Base-by-base conservation (phyloP, 2,888 invertebrate genomes). In the Adineta ricciae region DNA sequence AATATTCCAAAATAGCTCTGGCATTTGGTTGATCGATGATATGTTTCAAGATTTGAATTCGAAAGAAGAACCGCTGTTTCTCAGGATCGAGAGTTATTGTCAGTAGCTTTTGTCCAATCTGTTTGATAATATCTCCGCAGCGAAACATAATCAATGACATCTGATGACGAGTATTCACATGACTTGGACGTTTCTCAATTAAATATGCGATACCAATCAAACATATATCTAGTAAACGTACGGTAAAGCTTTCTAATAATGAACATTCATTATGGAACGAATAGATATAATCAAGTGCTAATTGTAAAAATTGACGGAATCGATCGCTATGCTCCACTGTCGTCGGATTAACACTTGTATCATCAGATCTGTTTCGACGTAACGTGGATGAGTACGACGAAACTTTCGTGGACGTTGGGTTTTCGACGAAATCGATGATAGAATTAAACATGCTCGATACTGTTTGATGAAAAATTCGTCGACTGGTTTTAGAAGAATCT, bases 261-360 rank as follows among this genome's bases (percentile, higher is more conserved):
- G 78, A 78, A 41, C 41, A 38, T 38, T 38, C 78, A 41, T n/a
- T 3, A 78, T 78, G 78, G 41, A 41, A 38, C n/a, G 36, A 32
- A 78, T 78, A 78, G 41, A 78, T 41, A 38, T 41, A 41, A 78
- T 78, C 78, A 41, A 78, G 24, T 41, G 78, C 36, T 78, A 78
- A 78, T n/a, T 78, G 78, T 41, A 78, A 41, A 78, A 41, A 78
- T 78, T 78, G 38, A 78, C 78, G 78, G n/a, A 78, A 78, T n/a
- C 78, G 7, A 41, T 78, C 78, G 11, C 41, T n/a, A 41, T 78
- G n/a, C 9, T 41, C 78, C 24, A 78, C 16, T 41, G 11, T 38
- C 11, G 24, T 78, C 24, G 21, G 5, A 41, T 78, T 78, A 11
- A 78, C 24, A 41, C 36, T 78, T 7, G 7, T 78, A 24, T 41